Conservation (phyloP, 2,888 invertebrate genomes). For the Tiliacea aurago region DNA sequence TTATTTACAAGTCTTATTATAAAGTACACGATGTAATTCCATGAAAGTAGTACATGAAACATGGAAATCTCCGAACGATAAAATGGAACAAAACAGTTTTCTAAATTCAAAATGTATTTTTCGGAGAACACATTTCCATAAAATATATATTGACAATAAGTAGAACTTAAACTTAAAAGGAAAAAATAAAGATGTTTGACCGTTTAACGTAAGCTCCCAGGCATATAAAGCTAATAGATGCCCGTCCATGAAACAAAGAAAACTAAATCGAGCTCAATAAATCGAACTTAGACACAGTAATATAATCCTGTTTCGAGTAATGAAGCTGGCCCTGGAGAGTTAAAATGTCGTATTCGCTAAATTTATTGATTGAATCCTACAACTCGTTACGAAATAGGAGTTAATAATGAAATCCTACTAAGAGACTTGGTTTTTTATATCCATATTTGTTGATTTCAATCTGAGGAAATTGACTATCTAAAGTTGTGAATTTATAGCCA, state of each 20-base stretch:
- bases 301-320: conserved; percentile 60
- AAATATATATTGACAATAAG: conserved; percentile 19
- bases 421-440: conserved; percentile 11
- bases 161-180: background rate
- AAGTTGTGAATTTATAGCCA: conserved; percentile 26
- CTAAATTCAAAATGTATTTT: conserved; percentile 10
- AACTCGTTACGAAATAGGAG: conserved; percentile 34
- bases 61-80: conserved; percentile 13
- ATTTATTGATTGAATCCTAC: conserved; percentile 60
- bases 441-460: conserved; percentile 31
- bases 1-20: conserved; percentile 16
- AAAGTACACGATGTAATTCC: background rate
- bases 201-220: background rate
- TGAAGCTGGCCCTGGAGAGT: conserved; percentile 57
- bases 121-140: conserved; percentile 20
- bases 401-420: conserved; percentile 33
- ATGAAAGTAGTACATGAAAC: background rate
- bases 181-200: conserved; percentile 15
- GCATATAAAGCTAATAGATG: conserved; percentile 20
- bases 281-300: conserved; percentile 61
- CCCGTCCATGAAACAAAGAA: conserved; percentile 51
- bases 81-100: conserved; percentile 19
- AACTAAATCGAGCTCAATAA: conserved; percentile 60
- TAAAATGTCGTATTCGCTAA: conserved; percentile 54
- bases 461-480: conserved; percentile 27